Evolutionary conservation across 2,797 vertebrate genomes (phyloP), one percentile per base, ranked within the genome.

Genomic region (Sebastes steindachneri): DNA sequence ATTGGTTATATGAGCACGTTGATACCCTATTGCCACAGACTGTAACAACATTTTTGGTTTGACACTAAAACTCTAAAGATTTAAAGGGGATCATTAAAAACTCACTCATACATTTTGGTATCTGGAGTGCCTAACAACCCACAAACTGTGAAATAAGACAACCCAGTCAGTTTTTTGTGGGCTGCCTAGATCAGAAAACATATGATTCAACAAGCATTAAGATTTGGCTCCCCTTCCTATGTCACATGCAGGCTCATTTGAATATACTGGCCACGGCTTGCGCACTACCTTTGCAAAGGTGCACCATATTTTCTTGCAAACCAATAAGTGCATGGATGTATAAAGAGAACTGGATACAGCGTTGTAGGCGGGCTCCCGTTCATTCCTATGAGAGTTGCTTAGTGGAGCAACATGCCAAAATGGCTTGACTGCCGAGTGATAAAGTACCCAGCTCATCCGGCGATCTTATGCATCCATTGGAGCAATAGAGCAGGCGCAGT

Each of bases 401-500:
- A 45, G 45, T 19, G 45, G 17, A 48, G 45, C 17, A 48, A 48
- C 45, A 48, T 0, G 45, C 45, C 45, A 48, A 19, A 48, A 48
- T 48, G 17, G 3, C 17, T 19, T 0, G 7, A 48, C 41, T 19
- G 41, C 41, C 15, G 15, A 48, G 15, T 48, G 15, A 48, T 48
- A 19, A 48, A 48, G 17, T 19, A 48, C 45, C 7, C 45, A 0
- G 17, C 1, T 48, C 45, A 48, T 48, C 17, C 45, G 45, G 1
- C 7, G 45, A n/a, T n/a, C 45, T 48, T 48, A 0, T 48, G 45
- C 45, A 48, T 48, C 45, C 45, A n/a, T 48, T 48, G 17, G 7
- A 0, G 0, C 17, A 8, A 48, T 48, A 19, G 17, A 48, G 17
- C 17, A 0, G 17, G 0, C 7, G 17, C 45, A 48, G 45, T 48